Base-by-base conservation (phyloP, 2,888 invertebrate species). In the Sarcophaga subvicina region DNA sequence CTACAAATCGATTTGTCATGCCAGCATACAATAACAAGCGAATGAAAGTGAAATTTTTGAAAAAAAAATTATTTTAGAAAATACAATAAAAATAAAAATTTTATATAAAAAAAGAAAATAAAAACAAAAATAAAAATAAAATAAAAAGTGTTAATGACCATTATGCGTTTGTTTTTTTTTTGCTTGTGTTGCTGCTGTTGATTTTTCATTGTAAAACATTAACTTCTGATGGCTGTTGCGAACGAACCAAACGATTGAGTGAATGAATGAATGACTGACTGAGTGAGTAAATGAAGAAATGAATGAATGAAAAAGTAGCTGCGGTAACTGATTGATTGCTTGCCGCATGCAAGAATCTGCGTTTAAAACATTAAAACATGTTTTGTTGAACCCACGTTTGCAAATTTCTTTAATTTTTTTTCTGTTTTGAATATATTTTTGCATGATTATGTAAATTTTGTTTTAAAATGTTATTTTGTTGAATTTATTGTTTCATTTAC, bases 141-240 rank as follows among this genome's bases (percentile, higher is more conserved):
- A n/a, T 6, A 69, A 72, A 71, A 71, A 71, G 49, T 82, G 54
- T 80, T 80, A 83, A 80, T 86, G 79, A 79, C 71, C 63, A 79
- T 67, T 75, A 86, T 82, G 85, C 82, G 85, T 86, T 86, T 79
- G 17, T 37, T 37, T 37, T 27, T 27, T 27, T 37, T 37, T 37
- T 37, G 37, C 2, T 37, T 37, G 37, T 37, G 8, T 37, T 5
- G 27, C 27, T 27, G 27, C 27, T 27, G 27, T 27, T 37, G 6
- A 37, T 8, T 2, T 37, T 37, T 8, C 37, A 2, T 37, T 37
- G 37, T 37, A 37, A 37, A 37, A 37, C 37, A 37, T 37, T 37
- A 37, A 37, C 37, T 37, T 37, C 37, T 37, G 37, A 22, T 71
- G 8, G 17, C 47, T 63, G 63, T 64, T 27, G 20, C 66, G 66